These are phyloP conservation scores for Bolborhynchus lineola DNA, from an alignment of 2,113 vertebrate genomes.

Conservation along the genomic window DNA sequence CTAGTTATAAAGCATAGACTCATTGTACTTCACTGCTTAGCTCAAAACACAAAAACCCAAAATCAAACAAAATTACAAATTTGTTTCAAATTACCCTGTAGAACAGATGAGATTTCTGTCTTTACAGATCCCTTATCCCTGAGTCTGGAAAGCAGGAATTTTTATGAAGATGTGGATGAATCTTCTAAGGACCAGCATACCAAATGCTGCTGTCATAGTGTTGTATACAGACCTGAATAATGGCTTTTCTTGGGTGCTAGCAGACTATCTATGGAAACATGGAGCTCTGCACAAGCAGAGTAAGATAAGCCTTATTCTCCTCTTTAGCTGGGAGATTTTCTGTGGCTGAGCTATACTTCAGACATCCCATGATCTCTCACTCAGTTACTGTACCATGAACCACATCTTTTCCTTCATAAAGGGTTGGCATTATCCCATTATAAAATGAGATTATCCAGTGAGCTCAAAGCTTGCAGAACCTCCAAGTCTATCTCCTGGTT, in stretches of 20 bases:
- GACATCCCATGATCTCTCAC: neutral
- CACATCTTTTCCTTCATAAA: neutral
- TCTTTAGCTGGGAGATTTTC: neutral
- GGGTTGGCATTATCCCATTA: neutral
- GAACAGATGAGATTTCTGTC: neutral
- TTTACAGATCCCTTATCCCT: neutral
- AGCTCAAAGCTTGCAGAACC: neutral
- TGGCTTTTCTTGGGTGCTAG: neutral
- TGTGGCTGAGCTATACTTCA: neutral
- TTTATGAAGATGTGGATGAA: neutral
- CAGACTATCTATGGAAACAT: neutral
- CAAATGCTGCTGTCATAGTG: neutral
- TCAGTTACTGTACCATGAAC: neutral
- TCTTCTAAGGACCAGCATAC: neutral
- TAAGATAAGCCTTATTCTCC: neutral
- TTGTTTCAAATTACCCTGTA: neutral
- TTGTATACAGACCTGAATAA: neutral
- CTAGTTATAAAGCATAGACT: accelerated
- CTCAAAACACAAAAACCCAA: neutral
- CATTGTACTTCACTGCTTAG: neutral
- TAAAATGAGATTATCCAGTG: neutral
- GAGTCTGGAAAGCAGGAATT: neutral
- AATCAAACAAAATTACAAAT: neutral
- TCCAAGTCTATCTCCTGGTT: neutral
- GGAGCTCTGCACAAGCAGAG: neutral